Percentiles rank a stretch among this genome's conserved stretches.
These are phyloP conservation scores for Redunca redunca DNA, from an alignment of 2,113 vertebrate species.

Conservation along the genomic window DNA sequence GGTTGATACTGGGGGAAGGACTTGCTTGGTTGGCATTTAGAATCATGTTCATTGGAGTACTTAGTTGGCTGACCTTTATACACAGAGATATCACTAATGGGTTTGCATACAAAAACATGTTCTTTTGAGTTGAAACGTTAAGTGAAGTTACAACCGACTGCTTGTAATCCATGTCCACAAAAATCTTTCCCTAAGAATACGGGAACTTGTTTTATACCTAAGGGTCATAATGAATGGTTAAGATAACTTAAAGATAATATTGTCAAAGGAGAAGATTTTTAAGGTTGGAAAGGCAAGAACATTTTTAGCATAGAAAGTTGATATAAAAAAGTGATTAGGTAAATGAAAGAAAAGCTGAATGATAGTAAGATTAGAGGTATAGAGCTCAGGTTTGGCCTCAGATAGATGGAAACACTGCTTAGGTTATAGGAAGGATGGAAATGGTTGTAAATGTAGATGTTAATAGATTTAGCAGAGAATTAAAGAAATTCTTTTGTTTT, in stretches of 20 bases:
- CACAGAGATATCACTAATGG: background rate
- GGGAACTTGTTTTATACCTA: background rate
- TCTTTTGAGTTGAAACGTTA: background rate
- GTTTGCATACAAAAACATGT: background rate
- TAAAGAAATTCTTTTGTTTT: background rate
- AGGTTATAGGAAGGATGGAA: background rate
- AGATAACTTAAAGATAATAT: background rate
- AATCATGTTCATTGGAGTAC: background rate
- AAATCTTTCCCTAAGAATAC: background rate
- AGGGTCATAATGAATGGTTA: background rate
- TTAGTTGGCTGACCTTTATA: background rate
- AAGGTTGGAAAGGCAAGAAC: background rate
- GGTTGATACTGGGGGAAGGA: background rate
- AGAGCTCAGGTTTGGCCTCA: background rate
- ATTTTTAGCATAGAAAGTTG: background rate
- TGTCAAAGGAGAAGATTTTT: background rate
- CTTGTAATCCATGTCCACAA: background rate
- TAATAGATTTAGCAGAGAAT: background rate
- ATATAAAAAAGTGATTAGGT: background rate
- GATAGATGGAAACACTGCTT: background rate
- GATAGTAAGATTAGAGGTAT: background rate
- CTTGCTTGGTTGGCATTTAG: background rate
- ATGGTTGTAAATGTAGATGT: background rate
- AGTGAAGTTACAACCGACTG: background rate
- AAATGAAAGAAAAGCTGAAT: background rate